Percentiles rank a stretch among this genome's conserved stretches.
These are phyloP conservation scores for Fringilla coelebs DNA, from an alignment of 2,797 vertebrate genomes.

Conservation along the genomic window DNA sequence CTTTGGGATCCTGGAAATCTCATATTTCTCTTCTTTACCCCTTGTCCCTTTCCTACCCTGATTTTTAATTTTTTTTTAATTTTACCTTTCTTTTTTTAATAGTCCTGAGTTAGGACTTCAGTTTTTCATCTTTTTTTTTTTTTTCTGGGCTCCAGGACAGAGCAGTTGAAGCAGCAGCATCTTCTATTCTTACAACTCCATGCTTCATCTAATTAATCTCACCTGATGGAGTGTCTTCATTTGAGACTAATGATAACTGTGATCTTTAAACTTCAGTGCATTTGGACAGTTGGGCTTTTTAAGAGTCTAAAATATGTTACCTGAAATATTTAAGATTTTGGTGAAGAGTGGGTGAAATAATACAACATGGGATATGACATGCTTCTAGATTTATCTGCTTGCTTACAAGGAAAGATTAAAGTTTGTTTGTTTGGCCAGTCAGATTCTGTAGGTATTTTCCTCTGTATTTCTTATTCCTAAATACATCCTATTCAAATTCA, in stretches of 20 bases:
- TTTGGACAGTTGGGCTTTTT: not conserved
- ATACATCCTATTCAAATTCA: not conserved
- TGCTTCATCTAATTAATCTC: not conserved
- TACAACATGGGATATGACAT: not conserved
- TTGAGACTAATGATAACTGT: not conserved
- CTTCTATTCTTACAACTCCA: not conserved
- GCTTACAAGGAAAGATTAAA: not conserved
- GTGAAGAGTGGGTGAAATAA: not conserved
- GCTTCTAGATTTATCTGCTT: not conserved
- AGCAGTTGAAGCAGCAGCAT: not conserved
- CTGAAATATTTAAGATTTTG: not conserved
- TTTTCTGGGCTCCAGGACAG: not conserved
- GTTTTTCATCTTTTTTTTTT: not conserved
- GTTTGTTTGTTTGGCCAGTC: not conserved
- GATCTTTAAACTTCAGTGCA: not conserved
- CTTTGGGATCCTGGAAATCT: not conserved
- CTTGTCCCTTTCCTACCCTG: not conserved
- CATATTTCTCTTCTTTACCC: not conserved
- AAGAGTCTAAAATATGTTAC: not conserved
- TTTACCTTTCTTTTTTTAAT: not conserved
- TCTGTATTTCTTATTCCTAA: not conserved
- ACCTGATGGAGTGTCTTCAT: not conserved
- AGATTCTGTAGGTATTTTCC: not conserved
- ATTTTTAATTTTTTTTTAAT: too few relatives aligned
- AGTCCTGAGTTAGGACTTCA: not conserved